Base-by-base conservation (phyloP, 2,888 invertebrate species). In the Philonicus albiceps region DNA sequence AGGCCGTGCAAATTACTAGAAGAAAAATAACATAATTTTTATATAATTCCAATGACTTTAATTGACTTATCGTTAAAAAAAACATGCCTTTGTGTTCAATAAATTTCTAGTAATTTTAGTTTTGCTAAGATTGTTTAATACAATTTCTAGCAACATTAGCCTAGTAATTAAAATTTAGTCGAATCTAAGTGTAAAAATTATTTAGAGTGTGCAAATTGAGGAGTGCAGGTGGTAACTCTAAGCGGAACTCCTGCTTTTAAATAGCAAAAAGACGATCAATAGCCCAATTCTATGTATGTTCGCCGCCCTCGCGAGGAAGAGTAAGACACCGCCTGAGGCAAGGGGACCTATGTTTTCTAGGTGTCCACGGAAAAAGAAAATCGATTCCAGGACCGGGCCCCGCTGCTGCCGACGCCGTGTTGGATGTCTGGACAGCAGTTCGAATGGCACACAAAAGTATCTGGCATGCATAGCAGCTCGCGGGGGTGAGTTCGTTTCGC, bases 271-370 rank as follows among this genome's bases (percentile, higher is more conserved):
- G 22, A 7, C 81, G 81, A 81, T 81, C 81, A 55, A 81, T 81
- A 81, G 55, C 81, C 81, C 55, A 55, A 55, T 81, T 81, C 81
- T 78, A 43, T 22, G 80, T 81, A 34, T 31, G 55, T 49, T 31
- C n/a, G 34, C 5, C 74, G 31, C 16, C 53, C 11, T 5, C 53
- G 64, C 34, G 16, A n/a, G 81, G 53, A 3, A 64, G 31, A 11
- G 64, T n/a, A 34, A 81, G 53, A 53, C 19, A 34, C 7, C 34
- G 81, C 34, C 55, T 34, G 81, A 49, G 81, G 43, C 55, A n/a
- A 49, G 49, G 49, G 81, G 13, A 1, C 5, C 43, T 30, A 53
- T 30, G 76, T 55, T 31, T 30, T 80, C 53, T 81, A 55, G 55
- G 19, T 64, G 55, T 64, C 27, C 64, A 34, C 55, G 55, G 81